These are phyloP conservation scores for Eurystomus gularis DNA, from an alignment of 2,113 vertebrate genomes.

Conservation along the genomic window DNA sequence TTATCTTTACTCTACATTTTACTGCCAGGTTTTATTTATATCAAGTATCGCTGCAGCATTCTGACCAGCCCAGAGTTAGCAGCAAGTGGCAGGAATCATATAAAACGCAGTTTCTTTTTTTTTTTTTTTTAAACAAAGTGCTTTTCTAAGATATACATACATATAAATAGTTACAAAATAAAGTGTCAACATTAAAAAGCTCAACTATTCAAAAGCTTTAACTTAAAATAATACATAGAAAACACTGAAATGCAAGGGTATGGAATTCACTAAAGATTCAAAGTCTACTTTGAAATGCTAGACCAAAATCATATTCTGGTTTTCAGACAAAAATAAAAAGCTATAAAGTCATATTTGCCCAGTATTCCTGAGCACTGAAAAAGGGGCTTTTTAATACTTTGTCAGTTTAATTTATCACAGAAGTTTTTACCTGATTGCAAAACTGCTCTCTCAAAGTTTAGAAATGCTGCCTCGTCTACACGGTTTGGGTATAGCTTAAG, in stretches of 20 bases:
- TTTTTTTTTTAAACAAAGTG: slow-evolving; percentile 92
- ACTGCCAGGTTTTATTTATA: slow-evolving; percentile 86
- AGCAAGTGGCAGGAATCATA: slow-evolving; percentile 98
- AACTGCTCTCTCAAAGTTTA: slow-evolving; percentile 37
- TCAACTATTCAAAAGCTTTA: slow-evolving; percentile 85
- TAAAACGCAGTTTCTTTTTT: slow-evolving; percentile 82
- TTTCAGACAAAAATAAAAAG: slow-evolving; percentile 71
- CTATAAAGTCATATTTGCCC: slow-evolving; percentile 69
- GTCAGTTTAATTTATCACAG: slow-evolving; percentile 71
- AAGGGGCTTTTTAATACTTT: slow-evolving; percentile 64
- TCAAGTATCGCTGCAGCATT: slow-evolving; percentile 98
- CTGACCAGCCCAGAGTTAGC: slow-evolving; percentile 97
- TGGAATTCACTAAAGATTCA: slow-evolving; percentile 80
- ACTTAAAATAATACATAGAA: slow-evolving; percentile 84
- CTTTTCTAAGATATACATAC: slow-evolving; percentile 94
- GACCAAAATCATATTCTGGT: slow-evolving; percentile 83
- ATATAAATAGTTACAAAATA: slow-evolving; percentile 95
- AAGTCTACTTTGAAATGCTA: slow-evolving; percentile 78
- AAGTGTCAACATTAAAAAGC: slow-evolving; percentile 93
- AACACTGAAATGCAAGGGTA: slow-evolving; percentile 83
- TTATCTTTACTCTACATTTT: slow-evolving; percentile 84
- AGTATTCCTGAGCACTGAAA: slow-evolving; percentile 65
- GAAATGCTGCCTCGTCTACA: not conserved
- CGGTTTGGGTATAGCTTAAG: not conserved
- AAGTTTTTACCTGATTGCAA: slow-evolving; percentile 64